Percentiles rank a stretch among this genome's conserved stretches.
Evolutionary conservation across 2,797 vertebrate genomes (phyloP).

Genomic region (Cossypha niveicapilla): DNA sequence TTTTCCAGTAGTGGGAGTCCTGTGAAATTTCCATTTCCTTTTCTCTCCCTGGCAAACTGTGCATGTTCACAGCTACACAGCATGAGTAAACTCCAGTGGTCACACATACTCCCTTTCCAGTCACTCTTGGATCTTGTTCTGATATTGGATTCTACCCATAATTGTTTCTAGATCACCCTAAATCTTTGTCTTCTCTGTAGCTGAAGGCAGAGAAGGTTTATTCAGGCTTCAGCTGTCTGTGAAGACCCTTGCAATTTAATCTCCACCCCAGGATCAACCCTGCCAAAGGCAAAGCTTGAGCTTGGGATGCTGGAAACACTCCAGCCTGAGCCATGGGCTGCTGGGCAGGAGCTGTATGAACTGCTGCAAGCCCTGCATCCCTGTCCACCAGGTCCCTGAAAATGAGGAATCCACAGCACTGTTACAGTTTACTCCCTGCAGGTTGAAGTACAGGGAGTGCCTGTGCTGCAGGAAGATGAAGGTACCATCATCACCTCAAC

Average conservation of each 20-base stretch:
- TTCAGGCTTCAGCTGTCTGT: neutral
- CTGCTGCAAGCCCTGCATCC: neutral
- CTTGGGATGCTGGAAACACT: neutral
- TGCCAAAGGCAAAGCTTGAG: neutral
- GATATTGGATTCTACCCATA: neutral
- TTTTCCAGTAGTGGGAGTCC: neutral
- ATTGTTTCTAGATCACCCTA: neutral
- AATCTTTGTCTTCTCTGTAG: neutral
- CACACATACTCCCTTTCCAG: neutral
- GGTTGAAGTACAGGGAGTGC: neutral
- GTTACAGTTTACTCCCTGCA: neutral
- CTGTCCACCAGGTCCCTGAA: neutral
- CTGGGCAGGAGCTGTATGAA: neutral
- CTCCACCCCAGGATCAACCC: neutral
- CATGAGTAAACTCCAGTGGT: rapidly evolving
- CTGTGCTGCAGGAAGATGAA: neutral
- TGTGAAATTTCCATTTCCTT: neutral
- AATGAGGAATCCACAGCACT: neutral
- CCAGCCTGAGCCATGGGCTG: neutral
- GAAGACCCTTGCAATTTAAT: neutral
- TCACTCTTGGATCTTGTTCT: neutral
- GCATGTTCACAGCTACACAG: neutral
- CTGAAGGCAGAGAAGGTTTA: neutral
- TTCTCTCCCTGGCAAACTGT: neutral
- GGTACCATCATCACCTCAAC: neutral